These are phyloP conservation scores for Rhagoletis pomonella DNA, from an alignment of 1,140 invertebrate species.

Conservation along the genomic window DNA sequence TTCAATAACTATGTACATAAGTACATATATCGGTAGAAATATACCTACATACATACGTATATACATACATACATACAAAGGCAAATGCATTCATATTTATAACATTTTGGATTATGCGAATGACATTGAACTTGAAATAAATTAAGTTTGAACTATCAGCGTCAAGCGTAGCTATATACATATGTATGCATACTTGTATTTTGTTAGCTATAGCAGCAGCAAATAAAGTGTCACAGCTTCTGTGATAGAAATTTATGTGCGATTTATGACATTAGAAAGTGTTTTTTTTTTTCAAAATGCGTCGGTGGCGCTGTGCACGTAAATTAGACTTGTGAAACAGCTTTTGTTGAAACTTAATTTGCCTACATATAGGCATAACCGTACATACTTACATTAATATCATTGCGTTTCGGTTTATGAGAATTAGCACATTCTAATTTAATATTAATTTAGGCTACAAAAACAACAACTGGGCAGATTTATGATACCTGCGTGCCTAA, in stretches of 20 bases:
- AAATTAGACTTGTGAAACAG: slow-evolving; percentile 25
- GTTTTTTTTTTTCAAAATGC: not conserved
- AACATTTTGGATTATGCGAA: slow-evolving; percentile 29
- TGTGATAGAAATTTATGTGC: not conserved
- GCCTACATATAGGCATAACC: not conserved
- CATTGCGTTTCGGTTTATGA: not conserved
- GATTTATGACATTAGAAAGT: not conserved
- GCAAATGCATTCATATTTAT: not conserved
- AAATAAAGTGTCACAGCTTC: not conserved
- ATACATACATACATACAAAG: not conserved
- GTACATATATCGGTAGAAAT: not conserved
- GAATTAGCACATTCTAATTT: slow-evolving; percentile 31
- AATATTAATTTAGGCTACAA: slow-evolving; percentile 21
- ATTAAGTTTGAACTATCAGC: slow-evolving; percentile 43
- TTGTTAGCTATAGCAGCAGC: not conserved
- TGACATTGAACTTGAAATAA: slow-evolving; percentile 46
- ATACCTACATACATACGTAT: not conserved
- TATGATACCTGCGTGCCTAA: not conserved
- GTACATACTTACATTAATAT: not conserved
- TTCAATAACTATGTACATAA: not conserved
- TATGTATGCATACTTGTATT: too few species aligned
- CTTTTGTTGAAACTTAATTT: not conserved
- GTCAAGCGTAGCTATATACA: not conserved
- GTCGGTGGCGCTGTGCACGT: not conserved
- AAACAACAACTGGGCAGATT: not conserved